Percentiles rank a stretch among this genome's conserved stretches.
phyloP scores from a whole-genome alignment of 2,888 invertebrate species.

The Coelinius sp. region DNA sequence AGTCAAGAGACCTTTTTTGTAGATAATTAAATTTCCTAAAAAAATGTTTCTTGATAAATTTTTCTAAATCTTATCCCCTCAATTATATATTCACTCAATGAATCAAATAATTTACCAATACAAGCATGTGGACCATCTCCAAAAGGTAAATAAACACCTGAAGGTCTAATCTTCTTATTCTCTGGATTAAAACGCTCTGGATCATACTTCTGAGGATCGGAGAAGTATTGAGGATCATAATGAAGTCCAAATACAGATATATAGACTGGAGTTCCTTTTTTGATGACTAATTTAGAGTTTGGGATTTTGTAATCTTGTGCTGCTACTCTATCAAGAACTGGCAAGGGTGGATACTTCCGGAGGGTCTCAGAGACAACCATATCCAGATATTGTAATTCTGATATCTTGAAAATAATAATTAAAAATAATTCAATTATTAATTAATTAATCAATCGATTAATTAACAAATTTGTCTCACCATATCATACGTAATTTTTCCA shows the following conservation, averaged over 20 bases:
- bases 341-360: slow-evolving; percentile 66
- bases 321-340: slow-evolving; percentile 57
- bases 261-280: slow-evolving; percentile 62
- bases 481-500: slow-evolving; percentile 59
- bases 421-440: background rate
- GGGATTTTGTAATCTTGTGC: slow-evolving; percentile 57
- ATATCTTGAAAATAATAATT: slow-evolving; percentile 41
- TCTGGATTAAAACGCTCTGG: slow-evolving; percentile 68
- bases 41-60: background rate
- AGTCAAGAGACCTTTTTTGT: no score
- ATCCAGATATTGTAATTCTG: slow-evolving; percentile 56
- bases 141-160: background rate
- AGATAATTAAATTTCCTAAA: no score
- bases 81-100: background rate
- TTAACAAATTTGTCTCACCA: slow-evolving; percentile 48
- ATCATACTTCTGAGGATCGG: slow-evolving; percentile 67
- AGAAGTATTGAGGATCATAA: slow-evolving; percentile 65
- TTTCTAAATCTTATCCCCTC: no score
- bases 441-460: background rate
- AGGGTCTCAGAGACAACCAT: slow-evolving; percentile 66
- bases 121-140: slow-evolving; percentile 60
- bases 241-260: slow-evolving; percentile 67
- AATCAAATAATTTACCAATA: slow-evolving; percentile 5
- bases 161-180: slow-evolving; percentile 57
- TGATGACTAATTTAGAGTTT: slow-evolving; percentile 53